Evolutionary conservation across 2,113 vertebrate genomes (phyloP).

Genomic region (Ciconia stormi): DNA sequence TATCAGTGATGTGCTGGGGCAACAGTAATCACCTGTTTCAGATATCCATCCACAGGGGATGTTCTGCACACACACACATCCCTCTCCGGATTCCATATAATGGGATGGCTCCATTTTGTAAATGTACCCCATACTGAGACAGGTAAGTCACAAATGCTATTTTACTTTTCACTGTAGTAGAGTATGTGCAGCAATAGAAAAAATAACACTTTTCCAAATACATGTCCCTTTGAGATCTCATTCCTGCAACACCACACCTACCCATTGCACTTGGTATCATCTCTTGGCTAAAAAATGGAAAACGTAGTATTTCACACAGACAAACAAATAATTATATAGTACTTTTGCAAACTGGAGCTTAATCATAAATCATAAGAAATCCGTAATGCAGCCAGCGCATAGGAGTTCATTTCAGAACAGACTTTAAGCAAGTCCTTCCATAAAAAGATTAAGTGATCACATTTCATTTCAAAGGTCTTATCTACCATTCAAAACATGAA

Average conservation of each 20-base stretch:
- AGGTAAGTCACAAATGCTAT: not conserved
- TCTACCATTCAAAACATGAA: not conserved
- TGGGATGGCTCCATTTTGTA: not conserved
- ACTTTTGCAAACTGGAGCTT: not conserved
- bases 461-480: conserved; percentile 22
- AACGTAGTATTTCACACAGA: not conserved
- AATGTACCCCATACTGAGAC: not conserved
- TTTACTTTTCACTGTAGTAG: not conserved
- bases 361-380: not conserved
- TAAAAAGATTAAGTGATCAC: not conserved
- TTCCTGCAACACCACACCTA: not conserved
- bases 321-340: not conserved
- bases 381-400: not conserved
- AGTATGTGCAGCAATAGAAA: not conserved
- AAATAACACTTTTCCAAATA: not conserved
- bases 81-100: not conserved
- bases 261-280: not conserved
- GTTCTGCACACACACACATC: rapidly evolving
- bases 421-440: not conserved
- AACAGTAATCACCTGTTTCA: not conserved
- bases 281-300: not conserved
- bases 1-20: not conserved
- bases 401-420: not conserved
- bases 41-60: not conserved
- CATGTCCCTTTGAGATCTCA: not conserved